Evolutionary conservation across 2,888 invertebrate species (phyloP).

Genomic region (Tachina lurida): DNA sequence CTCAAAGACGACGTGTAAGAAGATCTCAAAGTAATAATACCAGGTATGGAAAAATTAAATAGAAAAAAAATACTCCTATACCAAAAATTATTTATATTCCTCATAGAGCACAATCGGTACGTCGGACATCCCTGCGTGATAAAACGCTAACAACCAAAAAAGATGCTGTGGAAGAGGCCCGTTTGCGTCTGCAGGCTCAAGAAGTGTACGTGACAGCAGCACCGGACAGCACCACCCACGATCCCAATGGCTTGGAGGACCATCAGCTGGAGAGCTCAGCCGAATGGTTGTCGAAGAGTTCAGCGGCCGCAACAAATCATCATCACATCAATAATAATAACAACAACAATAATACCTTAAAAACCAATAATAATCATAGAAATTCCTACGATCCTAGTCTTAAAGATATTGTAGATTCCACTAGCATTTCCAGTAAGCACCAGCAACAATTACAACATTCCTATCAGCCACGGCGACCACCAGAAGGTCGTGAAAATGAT

Average conservation of each 20-base stretch:
- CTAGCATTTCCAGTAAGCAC: conserved; percentile 76
- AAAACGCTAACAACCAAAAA: conserved; percentile 96
- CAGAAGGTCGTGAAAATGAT: conserved; percentile 93
- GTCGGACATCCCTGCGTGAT: conserved; percentile 95
- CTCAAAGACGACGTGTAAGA: conserved; percentile 86
- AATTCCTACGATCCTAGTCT: conserved; percentile 76
- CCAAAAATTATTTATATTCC: neutral
- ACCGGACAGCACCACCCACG: conserved; percentile 77
- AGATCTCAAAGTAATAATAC: conserved; percentile 89
- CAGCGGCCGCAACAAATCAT: conserved; percentile 70
- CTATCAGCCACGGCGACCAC: conserved; percentile 84
- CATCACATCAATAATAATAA: conserved; percentile 73
- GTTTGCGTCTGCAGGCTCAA: conserved; percentile 87
- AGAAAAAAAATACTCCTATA: neutral
- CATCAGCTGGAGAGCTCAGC: conserved; percentile 57
- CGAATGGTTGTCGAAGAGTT: conserved; percentile 67
- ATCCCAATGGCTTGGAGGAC: conserved; percentile 72
- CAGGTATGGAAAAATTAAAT: conserved; percentile 75
- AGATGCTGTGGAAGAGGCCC: conserved; percentile 96
- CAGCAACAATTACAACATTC: conserved; percentile 75
- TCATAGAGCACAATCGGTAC: conserved; percentile 92
- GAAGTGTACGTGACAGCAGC: conserved; percentile 82
- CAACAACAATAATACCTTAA: conserved; percentile 74
- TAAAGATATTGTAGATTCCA: conserved; percentile 71
- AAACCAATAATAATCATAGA: conserved; percentile 73